Conservation (phyloP, 2,797 vertebrate genomes). For the Halcyon leucocephala region DNA sequence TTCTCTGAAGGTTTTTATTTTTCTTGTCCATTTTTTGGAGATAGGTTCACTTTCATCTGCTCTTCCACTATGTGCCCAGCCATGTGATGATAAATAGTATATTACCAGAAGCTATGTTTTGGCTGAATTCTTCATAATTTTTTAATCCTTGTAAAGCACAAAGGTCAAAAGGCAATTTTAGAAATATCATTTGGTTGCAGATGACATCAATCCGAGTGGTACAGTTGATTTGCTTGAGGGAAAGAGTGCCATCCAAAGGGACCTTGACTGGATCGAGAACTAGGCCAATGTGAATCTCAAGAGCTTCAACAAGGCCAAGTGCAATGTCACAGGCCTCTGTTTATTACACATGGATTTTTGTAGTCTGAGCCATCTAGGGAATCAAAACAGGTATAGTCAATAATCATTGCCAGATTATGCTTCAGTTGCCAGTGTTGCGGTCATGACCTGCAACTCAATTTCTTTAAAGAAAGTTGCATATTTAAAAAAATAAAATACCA, state of each 20-base stretch:
- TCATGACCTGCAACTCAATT: background rate
- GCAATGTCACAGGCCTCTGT: background rate
- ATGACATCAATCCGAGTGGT: background rate
- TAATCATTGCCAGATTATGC: background rate
- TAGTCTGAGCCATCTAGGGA: background rate
- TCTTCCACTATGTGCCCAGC: background rate
- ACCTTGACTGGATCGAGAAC: no score
- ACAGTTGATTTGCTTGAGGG: background rate
- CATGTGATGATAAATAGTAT: background rate
- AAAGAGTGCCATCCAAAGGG: background rate
- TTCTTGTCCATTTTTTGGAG: background rate
- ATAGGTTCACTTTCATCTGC: background rate
- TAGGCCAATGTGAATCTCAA: no score
- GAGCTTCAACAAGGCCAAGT: no score
- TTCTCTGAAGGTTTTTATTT: background rate
- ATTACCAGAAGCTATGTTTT: background rate
- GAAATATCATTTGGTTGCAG: background rate
- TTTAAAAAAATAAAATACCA: background rate
- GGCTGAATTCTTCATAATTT: background rate
- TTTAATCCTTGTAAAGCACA: background rate
- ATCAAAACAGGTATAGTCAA: background rate
- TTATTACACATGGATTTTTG: background rate
- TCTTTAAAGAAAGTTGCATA: background rate
- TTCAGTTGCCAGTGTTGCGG: background rate
- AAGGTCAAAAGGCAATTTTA: background rate